Percentiles rank a stretch among this genome's conserved stretches.
Conservation (phyloP, 2,113 vertebrate species). For the Podilymbus podiceps region DNA sequence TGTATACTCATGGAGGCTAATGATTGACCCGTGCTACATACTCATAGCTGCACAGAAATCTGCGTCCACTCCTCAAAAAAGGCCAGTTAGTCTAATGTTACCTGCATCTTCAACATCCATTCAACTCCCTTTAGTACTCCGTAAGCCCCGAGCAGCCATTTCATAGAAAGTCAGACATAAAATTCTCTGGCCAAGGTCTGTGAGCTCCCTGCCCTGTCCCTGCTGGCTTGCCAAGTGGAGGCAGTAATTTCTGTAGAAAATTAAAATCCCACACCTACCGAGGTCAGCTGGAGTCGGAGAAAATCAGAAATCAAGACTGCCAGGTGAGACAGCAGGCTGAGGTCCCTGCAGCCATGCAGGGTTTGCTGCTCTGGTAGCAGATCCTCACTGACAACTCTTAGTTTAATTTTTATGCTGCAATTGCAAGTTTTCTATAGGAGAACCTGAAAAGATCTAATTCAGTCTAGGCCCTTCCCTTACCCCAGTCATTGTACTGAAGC, state of each 20-base stretch:
- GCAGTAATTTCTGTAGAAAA: background rate
- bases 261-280: background rate
- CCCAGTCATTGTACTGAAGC: background rate
- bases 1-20: rapidly evolving
- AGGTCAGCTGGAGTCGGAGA: background rate
- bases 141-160: background rate
- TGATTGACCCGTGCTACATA: background rate
- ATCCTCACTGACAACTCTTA: background rate
- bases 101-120: background rate
- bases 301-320: background rate
- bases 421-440: background rate
- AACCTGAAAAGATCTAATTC: background rate
- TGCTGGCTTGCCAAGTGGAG: background rate
- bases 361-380: background rate
- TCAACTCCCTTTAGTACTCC: background rate
- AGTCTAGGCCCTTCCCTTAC: background rate
- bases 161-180: background rate
- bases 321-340: background rate
- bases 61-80: background rate
- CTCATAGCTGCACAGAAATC: background rate
- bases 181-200: background rate
- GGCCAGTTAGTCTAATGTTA: background rate
- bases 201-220: background rate
- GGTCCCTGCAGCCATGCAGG: background rate
- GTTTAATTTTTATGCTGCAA: background rate